A percentile compares a stretch with the other conserved stretches of the same genome.
Conservation (phyloP, 2,888 invertebrate species). For the Poecilus cupreus region DNA sequence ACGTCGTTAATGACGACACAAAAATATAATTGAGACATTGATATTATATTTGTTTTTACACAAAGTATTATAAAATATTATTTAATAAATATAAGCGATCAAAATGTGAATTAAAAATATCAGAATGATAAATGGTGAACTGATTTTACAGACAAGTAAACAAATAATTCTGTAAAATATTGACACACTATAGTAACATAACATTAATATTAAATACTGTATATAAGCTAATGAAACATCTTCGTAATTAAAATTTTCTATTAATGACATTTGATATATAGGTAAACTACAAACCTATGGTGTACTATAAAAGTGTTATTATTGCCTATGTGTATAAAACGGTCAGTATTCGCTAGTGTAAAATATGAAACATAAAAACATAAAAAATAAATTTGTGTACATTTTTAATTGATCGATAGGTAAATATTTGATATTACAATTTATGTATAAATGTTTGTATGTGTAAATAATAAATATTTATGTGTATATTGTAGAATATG, state of each 20-base stretch:
- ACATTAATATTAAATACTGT: not conserved
- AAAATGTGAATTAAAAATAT: too few relatives aligned
- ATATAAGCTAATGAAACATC: not conserved
- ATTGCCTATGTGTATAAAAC: constrained; percentile 26
- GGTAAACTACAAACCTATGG: not conserved
- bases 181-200: too few relatives aligned
- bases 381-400: constrained; percentile 21
- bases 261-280: not conserved
- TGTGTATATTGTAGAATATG: constrained; percentile 33
- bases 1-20: too few relatives aligned
- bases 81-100: too few relatives aligned
- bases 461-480: constrained; percentile 19
- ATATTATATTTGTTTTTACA: too few relatives aligned
- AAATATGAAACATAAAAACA: not conserved
- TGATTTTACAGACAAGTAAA: too few relatives aligned
- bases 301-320: not conserved
- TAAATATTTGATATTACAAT: constrained; percentile 34
- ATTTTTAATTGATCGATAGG: not conserved
- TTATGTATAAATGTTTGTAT: constrained; percentile 51
- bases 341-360: constrained; percentile 9
- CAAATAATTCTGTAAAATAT: too few relatives aligned
- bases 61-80: too few relatives aligned
- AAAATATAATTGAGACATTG: too few relatives aligned
- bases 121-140: too few relatives aligned
- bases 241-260: not conserved